These are phyloP conservation scores for Lethenteron camtschaticum DNA, from an alignment of 2,113 vertebrate species.

Conservation along the genomic window DNA sequence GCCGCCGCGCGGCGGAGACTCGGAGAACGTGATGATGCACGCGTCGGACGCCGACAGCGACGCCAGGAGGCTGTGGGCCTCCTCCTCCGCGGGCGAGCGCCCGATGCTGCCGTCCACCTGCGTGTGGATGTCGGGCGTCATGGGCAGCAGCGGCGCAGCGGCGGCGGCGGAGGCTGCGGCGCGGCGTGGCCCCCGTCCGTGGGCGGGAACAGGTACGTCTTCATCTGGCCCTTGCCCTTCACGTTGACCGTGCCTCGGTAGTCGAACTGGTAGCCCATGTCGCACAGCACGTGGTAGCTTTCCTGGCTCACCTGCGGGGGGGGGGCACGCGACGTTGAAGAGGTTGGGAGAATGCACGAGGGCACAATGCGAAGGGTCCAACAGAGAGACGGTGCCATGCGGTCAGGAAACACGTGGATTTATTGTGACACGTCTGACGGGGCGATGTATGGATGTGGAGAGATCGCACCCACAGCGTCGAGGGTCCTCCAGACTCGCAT, in stretches of 20 bases:
- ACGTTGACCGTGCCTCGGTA: conserved; percentile 94
- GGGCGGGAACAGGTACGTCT: conserved; percentile 88
- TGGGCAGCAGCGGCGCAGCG: conserved; percentile 43
- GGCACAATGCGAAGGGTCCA: no score
- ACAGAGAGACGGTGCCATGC: no score
- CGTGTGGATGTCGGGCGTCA: conserved; percentile 76
- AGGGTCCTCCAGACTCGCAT: no score
- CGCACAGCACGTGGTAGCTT: conserved; percentile 56
- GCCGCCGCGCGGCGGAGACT: conserved; percentile 7
- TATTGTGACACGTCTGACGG: no score
- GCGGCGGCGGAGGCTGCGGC: conserved; percentile 32
- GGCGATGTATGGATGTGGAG: no score
- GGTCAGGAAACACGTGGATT: no score
- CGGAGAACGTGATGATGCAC: conserved; percentile 11
- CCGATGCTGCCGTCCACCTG: conserved; percentile 97
- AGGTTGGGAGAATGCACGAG: no score
- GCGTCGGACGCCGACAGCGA: conserved; percentile 10
- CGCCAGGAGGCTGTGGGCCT: conserved; percentile 40
- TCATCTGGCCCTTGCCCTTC: conserved; percentile 97
- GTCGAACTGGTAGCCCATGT: conserved; percentile 85
- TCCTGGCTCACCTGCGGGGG: conserved; percentile 50
- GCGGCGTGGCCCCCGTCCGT: conserved; percentile 20
- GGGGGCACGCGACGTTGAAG: no score
- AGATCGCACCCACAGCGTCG: no score
- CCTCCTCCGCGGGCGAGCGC: conserved; percentile 83